Conservation (phyloP, 2,113 vertebrate genomes). For the Garra rufa region DNA sequence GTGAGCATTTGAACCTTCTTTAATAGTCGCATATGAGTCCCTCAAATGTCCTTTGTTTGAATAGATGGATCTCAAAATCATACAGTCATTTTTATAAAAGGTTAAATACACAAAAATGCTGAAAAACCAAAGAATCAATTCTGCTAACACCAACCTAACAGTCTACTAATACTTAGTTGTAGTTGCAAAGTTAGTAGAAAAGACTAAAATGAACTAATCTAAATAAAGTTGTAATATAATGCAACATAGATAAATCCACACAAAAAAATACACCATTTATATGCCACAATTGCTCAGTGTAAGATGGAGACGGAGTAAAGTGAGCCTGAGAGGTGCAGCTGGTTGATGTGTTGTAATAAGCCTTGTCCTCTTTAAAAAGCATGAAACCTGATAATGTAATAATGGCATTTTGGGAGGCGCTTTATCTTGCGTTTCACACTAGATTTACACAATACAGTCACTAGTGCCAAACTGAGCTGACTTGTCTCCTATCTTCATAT, state of each 20-base stretch:
- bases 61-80: too few relatives aligned
- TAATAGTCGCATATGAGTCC: too few relatives aligned
- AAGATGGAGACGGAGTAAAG: background rate
- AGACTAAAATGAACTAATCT: too few relatives aligned
- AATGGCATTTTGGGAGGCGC: conserved; percentile 2
- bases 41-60: too few relatives aligned
- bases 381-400: conserved; percentile 36
- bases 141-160: too few relatives aligned
- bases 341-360: too few relatives aligned
- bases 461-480: background rate
- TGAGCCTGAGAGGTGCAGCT: conserved; percentile 19
- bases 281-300: background rate
- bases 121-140: too few relatives aligned
- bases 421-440: conserved; percentile 35
- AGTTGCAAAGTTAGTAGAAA: too few relatives aligned
- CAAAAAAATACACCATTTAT: background rate
- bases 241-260: background rate
- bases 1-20: too few relatives aligned
- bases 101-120: too few relatives aligned
- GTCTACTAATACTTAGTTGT: too few relatives aligned
- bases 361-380: conserved; percentile 21
- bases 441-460: conserved; percentile 40
- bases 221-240: background rate
- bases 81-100: too few relatives aligned
- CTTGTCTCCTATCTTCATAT: conserved; percentile 23